Base-by-base conservation (phyloP, 2,888 invertebrate genomes). In the Sisyra terminalis region DNA sequence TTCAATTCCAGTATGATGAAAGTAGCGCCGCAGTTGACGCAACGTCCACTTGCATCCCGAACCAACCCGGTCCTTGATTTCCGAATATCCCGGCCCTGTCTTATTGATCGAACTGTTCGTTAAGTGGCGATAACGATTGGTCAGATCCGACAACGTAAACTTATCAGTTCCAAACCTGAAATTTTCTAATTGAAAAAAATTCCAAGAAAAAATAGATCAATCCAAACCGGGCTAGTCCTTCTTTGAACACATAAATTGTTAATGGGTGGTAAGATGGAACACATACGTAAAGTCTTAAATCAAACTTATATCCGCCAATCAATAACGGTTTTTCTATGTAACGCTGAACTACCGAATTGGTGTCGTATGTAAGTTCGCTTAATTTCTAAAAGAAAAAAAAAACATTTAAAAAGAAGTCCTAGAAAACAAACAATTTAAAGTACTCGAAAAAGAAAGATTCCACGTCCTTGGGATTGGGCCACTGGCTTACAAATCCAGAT, bases 81-180 rank as follows among this genome's bases (percentile, higher is more conserved):
- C 78, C 0, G 77, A 73, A 55, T 84, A 88, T 9, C 81, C 74
- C 1, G 87, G 86, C 41, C 84, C 88, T 49, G 81, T 71, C 65
- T 89, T 92, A 64, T 93, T 92, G 36, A 93, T 71, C 1, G 89
- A 88, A 46, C 86, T 88, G 61, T 93, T 93, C 1, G 92, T 93
- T 49, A 93, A 65, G 61, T 93, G 92, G 50, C 88, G 72, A 60
- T 82, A 88, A 3, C 78, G 81, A 57, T 86, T 86, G 54, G 78
- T 78, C 38, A 93, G 69, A 49, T 87, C 85, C 46, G 83, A 80
- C 47, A 92, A 58, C 16, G 80, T 81, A 61, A 83, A 88, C 55
- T 86, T 87, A 57, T 86, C 85, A 0, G 87, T 88, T 29, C 85
- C 81, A 65, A 83, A 72, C 53, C 73, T 51, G 16, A 41, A 37